Percentiles rank a stretch among this genome's conserved stretches.
These are phyloP conservation scores for Philaethria dido DNA, from an alignment of 2,888 invertebrate species.

Conservation along the genomic window DNA sequence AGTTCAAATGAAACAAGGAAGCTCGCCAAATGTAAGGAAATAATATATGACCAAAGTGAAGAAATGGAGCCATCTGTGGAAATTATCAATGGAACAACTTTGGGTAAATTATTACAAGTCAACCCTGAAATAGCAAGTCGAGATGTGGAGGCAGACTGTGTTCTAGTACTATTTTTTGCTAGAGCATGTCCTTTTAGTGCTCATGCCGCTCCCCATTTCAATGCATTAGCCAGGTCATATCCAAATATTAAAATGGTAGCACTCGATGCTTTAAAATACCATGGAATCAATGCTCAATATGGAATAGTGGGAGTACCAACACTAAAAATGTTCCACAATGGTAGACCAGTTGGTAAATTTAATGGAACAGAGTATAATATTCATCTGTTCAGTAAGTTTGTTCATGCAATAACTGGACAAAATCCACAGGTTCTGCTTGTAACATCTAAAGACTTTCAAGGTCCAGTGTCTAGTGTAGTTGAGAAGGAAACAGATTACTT, in stretches of 20 bases:
- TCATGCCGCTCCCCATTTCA: slow-evolving; percentile 94
- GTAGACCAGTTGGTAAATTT: slow-evolving; percentile 92
- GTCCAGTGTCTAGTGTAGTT: slow-evolving; percentile 91
- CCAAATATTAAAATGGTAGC: slow-evolving; percentile 94
- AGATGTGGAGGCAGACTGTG: slow-evolving; percentile 86
- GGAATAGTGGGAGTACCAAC: slow-evolving; percentile 96
- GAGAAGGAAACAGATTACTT: slow-evolving; percentile 91
- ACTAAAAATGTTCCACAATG: slow-evolving; percentile 94
- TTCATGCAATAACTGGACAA: slow-evolving; percentile 89
- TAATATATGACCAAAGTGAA: slow-evolving; percentile 64
- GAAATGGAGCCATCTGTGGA: slow-evolving; percentile 78
- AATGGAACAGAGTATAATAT: slow-evolving; percentile 92
- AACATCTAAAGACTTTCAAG: slow-evolving; percentile 89
- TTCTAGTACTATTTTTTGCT: slow-evolving; percentile 94
- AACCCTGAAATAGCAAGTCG: slow-evolving; percentile 87
- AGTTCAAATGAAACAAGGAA: slow-evolving; percentile 71
- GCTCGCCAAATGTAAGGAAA: slow-evolving; percentile 73
- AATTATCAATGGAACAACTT: slow-evolving; percentile 88
- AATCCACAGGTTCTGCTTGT: slow-evolving; percentile 86
- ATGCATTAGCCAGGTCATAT: slow-evolving; percentile 94
- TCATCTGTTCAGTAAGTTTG: slow-evolving; percentile 90
- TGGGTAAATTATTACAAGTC: slow-evolving; percentile 86
- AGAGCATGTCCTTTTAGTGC: slow-evolving; percentile 96
- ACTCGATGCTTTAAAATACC: slow-evolving; percentile 93
- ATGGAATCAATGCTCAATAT: slow-evolving; percentile 94